Evolutionary conservation across 2,888 invertebrate species (phyloP).

Genomic region (Sesia apiformis): DNA sequence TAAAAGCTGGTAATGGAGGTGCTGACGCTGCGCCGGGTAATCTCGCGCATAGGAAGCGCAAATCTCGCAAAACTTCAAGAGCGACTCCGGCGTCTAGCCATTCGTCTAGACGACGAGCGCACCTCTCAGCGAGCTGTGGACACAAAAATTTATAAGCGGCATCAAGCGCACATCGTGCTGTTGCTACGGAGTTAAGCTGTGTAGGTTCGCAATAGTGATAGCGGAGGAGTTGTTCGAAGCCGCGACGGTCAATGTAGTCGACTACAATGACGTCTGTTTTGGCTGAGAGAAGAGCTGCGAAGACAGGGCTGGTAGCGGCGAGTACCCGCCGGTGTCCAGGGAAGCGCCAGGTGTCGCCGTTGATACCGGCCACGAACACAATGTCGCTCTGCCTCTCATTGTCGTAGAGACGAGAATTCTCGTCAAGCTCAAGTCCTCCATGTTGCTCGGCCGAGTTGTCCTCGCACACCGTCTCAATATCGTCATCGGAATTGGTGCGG

Average conservation of each 20-base stretch:
- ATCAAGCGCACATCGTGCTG: slow-evolving; percentile 81
- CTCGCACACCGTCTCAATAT: slow-evolving; percentile 30
- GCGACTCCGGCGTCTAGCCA: slow-evolving; percentile 78
- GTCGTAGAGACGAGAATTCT: slow-evolving; percentile 55
- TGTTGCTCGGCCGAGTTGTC: slow-evolving; percentile 4
- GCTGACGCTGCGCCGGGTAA: slow-evolving; percentile 64
- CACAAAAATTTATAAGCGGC: slow-evolving; percentile 85
- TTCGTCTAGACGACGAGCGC: slow-evolving; percentile 78
- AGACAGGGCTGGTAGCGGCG: slow-evolving; percentile 77
- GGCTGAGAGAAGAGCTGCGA: slow-evolving; percentile 70
- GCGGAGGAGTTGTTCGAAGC: slow-evolving; percentile 79
- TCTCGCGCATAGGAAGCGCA: slow-evolving; percentile 62
- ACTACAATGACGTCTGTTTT: slow-evolving; percentile 66
- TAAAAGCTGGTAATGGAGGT: slow-evolving; percentile 58
- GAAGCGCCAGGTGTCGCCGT: slow-evolving; percentile 78
- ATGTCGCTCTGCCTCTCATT: slow-evolving; percentile 75
- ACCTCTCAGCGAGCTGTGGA: slow-evolving; percentile 78
- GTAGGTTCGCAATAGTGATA: slow-evolving; percentile 79
- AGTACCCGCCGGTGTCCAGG: slow-evolving; percentile 79
- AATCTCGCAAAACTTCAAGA: slow-evolving; percentile 76
- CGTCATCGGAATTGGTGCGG: slow-evolving; percentile 40
- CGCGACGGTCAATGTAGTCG: slow-evolving; percentile 77
- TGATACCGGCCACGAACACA: slow-evolving; percentile 77
- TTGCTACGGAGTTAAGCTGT: slow-evolving; percentile 75
- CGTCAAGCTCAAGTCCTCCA: slow-evolving; percentile 27